These are phyloP conservation scores for Drosophila subquinaria DNA, from an alignment of 2,888 invertebrate genomes.

Conservation along the genomic window DNA sequence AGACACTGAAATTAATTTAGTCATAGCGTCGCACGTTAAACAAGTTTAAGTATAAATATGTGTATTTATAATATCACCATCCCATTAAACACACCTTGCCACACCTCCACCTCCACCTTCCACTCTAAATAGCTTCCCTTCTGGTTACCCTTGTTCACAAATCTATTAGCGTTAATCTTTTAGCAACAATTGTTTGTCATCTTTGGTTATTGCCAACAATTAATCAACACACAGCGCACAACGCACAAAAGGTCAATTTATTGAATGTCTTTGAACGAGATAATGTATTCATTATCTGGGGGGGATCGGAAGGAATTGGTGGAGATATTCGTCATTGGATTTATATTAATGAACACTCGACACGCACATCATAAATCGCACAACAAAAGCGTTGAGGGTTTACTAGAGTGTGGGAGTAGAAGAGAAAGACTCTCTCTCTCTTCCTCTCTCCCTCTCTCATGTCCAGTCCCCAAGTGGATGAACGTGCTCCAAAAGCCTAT, in stretches of 20 bases:
- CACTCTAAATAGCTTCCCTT: not conserved
- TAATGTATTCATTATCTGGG: conserved; percentile 71
- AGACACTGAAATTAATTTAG: conserved; percentile 29
- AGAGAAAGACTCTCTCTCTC: not conserved
- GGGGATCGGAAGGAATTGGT: not conserved
- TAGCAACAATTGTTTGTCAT: conserved; percentile 74
- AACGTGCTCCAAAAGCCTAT: conserved; percentile 64
- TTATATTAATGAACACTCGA: conserved; percentile 79
- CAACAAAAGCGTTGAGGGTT: conserved; percentile 42
- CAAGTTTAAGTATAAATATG: conserved; percentile 2
- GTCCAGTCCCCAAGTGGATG: conserved; percentile 38
- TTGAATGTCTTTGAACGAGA: conserved; percentile 56
- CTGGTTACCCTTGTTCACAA: not conserved
- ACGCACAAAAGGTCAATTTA: conserved; percentile 54
- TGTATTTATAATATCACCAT: conserved; percentile 15
- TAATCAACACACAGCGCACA: conserved; percentile 60
- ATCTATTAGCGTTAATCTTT: conserved; percentile 44
- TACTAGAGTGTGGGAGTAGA: not conserved
- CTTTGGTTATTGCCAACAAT: conserved; percentile 57
- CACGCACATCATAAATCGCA: conserved; percentile 80
- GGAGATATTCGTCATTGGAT: conserved; percentile 69
- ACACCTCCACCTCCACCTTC: conserved; percentile 15
- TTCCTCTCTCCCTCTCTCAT: not conserved
- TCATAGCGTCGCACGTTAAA: conserved; percentile 49
- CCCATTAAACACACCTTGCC: conserved; percentile 18